Evolutionary conservation across 2,113 vertebrate genomes (phyloP), one percentile per base, ranked within the genome.

Genomic region (Rynchops niger): DNA sequence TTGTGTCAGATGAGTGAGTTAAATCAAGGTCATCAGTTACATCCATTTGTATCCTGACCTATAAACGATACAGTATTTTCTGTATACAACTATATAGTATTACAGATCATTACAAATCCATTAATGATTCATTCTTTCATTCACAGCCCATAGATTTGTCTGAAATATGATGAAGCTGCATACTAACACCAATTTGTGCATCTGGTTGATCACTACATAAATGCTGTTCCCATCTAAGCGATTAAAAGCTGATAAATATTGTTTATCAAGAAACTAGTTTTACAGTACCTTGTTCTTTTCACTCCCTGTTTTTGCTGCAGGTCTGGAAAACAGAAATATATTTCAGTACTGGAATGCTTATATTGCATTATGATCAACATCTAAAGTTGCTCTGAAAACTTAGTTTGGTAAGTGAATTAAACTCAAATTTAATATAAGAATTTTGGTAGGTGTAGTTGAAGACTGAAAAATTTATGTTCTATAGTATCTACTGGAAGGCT

Each of bases 1-100:
- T 96, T 53, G 98, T 98, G 97, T 99, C 99, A 32, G 99, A 99
- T 2, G 99, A 99, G 82, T 98, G 98, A 70, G 98, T 98, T 80
- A 99, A 98, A 80, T 99, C 99, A 94, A 98, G 97, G 91, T 99
- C 98, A 95, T 98, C 98, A 26, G 96, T 66, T 95, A 98, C 87
- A 91, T 96, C 97, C 70, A 96, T 73, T 12, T 96, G 74, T 6
- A 66, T 47, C 43, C 38, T 30, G 20, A 82, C 90, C 97, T 97
- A 78, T 15, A 88, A 92, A 88, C 11, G 82, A 80, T 1, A 80
- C 14, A 71, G 50, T 52, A 76, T 63, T 94, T 82, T 76, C 49
- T 87, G 23, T 74, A 80, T 40, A 61, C 12, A 87, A 17, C 9
- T 83, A 30, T 23, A 65, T 7, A 17, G 65, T n/a, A 61, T 36